Evolutionary conservation across 2,797 vertebrate genomes (phyloP).

Genomic region (Lepidocolaptes lacrymiger): DNA sequence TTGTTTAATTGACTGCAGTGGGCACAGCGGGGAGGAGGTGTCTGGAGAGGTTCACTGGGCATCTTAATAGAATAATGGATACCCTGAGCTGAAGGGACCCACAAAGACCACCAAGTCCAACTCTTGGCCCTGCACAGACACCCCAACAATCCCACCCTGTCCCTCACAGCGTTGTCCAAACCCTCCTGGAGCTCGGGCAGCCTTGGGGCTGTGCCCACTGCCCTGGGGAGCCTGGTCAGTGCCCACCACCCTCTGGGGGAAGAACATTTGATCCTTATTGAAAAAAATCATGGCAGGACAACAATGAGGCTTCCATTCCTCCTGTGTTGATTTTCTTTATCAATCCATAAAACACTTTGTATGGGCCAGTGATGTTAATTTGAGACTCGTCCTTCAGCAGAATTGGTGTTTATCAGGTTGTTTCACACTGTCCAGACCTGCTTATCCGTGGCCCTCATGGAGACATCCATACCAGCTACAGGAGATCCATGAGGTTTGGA

Average conservation of each 20-base stretch:
- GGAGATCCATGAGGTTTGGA: not conserved
- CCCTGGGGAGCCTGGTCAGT: not conserved
- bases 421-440: not conserved
- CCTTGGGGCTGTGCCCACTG: not conserved
- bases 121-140: accelerated
- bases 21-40: not conserved
- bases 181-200: not conserved
- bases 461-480: not conserved
- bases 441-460: not conserved
- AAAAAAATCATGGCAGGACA: not conserved
- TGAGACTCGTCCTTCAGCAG: not conserved
- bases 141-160: not conserved
- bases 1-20: not conserved
- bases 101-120: accelerated
- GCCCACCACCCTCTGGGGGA: not conserved
- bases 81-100: not conserved
- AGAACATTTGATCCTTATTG: not conserved
- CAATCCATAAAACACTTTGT: not conserved
- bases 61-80: not conserved
- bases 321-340: not conserved
- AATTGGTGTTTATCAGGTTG: not conserved
- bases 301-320: not conserved
- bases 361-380: not conserved
- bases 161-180: not conserved
- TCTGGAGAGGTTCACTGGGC: not conserved